Conservation (phyloP, 1,140 invertebrate species). For the Drosophila dunni region DNA sequence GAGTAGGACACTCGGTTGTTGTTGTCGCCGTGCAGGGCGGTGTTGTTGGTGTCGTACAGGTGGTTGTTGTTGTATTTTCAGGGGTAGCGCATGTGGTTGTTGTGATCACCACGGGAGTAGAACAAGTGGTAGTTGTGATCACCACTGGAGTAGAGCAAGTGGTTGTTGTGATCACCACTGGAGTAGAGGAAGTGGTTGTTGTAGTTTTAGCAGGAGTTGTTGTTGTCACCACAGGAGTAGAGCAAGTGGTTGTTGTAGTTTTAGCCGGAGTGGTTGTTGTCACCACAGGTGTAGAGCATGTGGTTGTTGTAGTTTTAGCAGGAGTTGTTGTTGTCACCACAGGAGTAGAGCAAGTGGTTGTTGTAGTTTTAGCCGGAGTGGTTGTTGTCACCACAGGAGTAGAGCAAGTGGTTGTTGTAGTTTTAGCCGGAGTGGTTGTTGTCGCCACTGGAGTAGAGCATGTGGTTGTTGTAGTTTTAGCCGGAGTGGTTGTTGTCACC, state of each 20-base stretch:
- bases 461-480: background rate
- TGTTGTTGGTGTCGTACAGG: background rate
- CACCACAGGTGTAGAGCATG: background rate
- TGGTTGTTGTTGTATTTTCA: background rate
- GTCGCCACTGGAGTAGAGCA: background rate
- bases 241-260: background rate
- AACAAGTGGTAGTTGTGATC: background rate
- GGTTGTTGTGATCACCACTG: background rate
- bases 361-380: background rate
- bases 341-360: constrained; percentile 10
- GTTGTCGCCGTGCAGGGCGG: background rate
- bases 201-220: background rate
- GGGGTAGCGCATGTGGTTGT: constrained; percentile 6
- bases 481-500: background rate
- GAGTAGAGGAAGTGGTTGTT: background rate
- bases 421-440: background rate
- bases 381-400: constrained; percentile 2
- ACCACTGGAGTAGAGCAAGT: background rate
- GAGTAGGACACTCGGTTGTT: background rate
- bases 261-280: background rate
- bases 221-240: background rate
- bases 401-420: constrained; percentile 2
- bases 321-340: background rate
- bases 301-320: background rate
- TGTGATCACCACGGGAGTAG: background rate